Base-by-base conservation (phyloP, 2,888 invertebrate species). In the Drosophila nr. medialis region DNA sequence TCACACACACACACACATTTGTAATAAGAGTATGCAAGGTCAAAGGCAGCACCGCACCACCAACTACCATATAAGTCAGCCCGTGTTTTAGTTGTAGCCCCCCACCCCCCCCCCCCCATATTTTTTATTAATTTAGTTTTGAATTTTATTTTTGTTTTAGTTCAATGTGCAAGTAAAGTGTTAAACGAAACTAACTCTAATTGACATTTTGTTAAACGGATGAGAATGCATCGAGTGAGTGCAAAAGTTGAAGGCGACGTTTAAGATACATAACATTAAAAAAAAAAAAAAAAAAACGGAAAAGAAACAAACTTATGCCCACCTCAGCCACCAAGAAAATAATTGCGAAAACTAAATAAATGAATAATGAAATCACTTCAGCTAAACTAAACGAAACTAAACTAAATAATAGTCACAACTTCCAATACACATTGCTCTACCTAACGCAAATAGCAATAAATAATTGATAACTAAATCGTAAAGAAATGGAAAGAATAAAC, bases 301-400 rank as follows among this genome's bases (percentile, higher is more conserved):
- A 36, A 59, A 78, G 56, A 77, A 24, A 55, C 63, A 72, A 79
- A 87, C 88, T 85, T 79, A 81, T 82, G 81, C 90, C 90, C 90
- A 90, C 90, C 90, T 89, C 88, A 90, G 83, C 88, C 89, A 90
- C 88, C 89, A 90, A 88, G 82, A 76, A 86, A 76, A 72, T 66
- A 59, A 66, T 59, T 38, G 45, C 38, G n/a, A 54, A 53, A 67
- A 67, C 56, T 54, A 62, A 68, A 63, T 59, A 42, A 74, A 69
- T 40, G 50, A 68, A 63, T 59, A 42, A 74, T 61, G 21, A 60
- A 68, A 58, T 64, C 51, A 34, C 59, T 56, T 64, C 56, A 68
- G 74, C 58, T 51, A 72, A 71, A 63, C 60, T 65, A 61, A 50
- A 55, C 27, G 1, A 42, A 40, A 72, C 60, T 71, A 75, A 70